phyloP scores from a whole-genome alignment of 2,888 invertebrate genomes.

The Chrysolina oricalcia region DNA sequence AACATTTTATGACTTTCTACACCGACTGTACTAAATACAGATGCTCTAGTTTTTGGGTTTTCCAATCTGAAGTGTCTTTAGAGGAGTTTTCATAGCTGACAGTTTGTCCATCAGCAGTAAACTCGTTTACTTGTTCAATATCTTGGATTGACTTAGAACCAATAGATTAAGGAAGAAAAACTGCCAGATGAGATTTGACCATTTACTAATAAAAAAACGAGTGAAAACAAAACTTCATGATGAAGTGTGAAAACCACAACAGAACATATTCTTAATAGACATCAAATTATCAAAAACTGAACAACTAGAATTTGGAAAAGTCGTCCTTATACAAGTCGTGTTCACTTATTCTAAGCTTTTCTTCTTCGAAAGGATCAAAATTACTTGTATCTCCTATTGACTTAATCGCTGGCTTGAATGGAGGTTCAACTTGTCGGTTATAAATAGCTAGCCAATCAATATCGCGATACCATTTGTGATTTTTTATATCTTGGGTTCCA shows the following conservation, averaged over 20 bases:
- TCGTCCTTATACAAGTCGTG: conserved; percentile 76
- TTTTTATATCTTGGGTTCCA: conserved; percentile 91
- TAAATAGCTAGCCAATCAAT: conserved; percentile 89
- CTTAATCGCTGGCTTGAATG: conserved; percentile 75
- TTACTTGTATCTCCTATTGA: conserved; percentile 80
- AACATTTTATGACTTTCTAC: too few species aligned
- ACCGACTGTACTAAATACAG: too few species aligned
- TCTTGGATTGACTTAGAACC: neutral
- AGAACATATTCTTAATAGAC: conserved; percentile 6
- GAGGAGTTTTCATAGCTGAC: too few species aligned
- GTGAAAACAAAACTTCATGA: neutral
- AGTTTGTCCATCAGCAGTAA: too few species aligned
- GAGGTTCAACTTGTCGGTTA: conserved; percentile 80
- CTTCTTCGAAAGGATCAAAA: conserved; percentile 76
- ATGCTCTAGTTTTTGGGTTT: too few species aligned
- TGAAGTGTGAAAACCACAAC: neutral
- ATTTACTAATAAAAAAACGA: neutral
- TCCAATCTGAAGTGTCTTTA: too few species aligned
- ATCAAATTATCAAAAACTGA: conserved; percentile 15
- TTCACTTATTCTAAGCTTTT: conserved; percentile 71
- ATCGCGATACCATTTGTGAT: conserved; percentile 89
- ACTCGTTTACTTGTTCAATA: too few species aligned
- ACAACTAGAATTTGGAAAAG: conserved; percentile 79
- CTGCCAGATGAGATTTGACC: neutral
- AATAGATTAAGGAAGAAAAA: neutral